Conservation (phyloP, 2,888 invertebrate genomes). For the Baccha elongata region DNA sequence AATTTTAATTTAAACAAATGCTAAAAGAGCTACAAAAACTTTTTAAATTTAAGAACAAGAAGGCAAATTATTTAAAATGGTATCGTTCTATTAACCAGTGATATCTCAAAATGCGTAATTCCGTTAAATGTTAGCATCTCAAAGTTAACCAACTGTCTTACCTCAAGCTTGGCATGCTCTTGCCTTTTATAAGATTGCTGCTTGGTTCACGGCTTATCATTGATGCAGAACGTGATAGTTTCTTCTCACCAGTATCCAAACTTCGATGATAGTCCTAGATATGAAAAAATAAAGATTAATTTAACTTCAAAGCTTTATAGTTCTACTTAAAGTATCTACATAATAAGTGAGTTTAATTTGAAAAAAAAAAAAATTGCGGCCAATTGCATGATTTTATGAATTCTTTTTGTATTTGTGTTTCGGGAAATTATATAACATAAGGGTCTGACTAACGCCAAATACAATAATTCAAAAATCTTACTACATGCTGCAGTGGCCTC, state of each 20-base stretch:
- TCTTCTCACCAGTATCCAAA: slow-evolving; percentile 90
- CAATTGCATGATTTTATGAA: slow-evolving; percentile 65
- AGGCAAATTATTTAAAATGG: no score
- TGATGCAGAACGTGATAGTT: slow-evolving; percentile 88
- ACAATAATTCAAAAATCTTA: slow-evolving; percentile 80
- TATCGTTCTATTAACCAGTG: slow-evolving; percentile 30
- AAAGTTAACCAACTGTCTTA: slow-evolving; percentile 81
- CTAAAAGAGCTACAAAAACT: slow-evolving; percentile 73
- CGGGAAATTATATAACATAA: not conserved
- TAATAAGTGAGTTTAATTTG: no score
- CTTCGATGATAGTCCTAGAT: slow-evolving; percentile 91
- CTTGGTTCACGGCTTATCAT: slow-evolving; percentile 86
- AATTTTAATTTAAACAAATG: slow-evolving; percentile 55
- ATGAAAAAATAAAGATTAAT: not conserved
- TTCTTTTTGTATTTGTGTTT: slow-evolving; percentile 58
- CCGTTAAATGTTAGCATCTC: not conserved
- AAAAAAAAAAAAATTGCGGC: slow-evolving; percentile 62
- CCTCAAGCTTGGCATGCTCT: slow-evolving; percentile 98
- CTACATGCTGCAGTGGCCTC: slow-evolving; percentile 87
- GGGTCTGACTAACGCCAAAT: slow-evolving; percentile 49
- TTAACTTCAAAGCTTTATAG: not conserved
- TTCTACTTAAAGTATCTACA: no score
- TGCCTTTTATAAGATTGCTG: slow-evolving; percentile 93
- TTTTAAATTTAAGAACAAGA: not conserved
- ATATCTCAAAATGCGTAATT: slow-evolving; percentile 37